Evolutionary conservation across 2,113 vertebrate genomes (phyloP).

Genomic region (Crypturellus undulatus): DNA sequence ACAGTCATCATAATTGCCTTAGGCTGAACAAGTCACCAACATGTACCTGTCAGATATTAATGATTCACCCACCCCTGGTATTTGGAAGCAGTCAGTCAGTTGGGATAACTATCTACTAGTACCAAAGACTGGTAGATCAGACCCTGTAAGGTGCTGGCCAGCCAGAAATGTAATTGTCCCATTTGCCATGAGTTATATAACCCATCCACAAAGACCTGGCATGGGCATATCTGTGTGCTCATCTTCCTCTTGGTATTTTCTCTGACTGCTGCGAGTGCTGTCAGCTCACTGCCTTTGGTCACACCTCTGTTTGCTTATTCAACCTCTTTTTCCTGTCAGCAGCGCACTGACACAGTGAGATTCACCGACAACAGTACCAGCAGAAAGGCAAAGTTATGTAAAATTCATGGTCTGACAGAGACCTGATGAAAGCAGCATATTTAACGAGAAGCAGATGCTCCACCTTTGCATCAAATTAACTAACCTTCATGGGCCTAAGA

Average conservation of each 20-base stretch:
- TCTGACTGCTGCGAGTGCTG: neutral
- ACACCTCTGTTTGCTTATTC: fast-evolving
- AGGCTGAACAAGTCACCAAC: neutral
- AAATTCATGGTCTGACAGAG: neutral
- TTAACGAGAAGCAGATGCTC: neutral
- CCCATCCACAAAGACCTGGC: neutral
- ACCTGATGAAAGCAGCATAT: neutral
- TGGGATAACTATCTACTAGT: neutral
- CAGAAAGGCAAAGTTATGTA: neutral
- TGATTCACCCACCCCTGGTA: neutral
- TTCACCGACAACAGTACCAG: neutral
- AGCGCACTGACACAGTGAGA: fast-evolving
- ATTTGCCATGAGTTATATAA: neutral
- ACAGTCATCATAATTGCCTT: neutral
- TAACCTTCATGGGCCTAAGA: neutral
- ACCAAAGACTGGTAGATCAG: neutral
- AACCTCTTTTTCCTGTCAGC: fast-evolving
- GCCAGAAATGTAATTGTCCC: neutral
- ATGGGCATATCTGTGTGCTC: neutral
- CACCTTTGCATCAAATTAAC: neutral
- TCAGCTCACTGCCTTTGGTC: neutral
- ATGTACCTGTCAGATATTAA: neutral
- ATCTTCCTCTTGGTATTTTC: neutral
- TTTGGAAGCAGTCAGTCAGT: neutral
- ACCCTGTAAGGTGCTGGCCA: neutral